phyloP scores from a whole-genome alignment of 2,797 vertebrate genomes.

The Neosilurus hyrtlii region DNA sequence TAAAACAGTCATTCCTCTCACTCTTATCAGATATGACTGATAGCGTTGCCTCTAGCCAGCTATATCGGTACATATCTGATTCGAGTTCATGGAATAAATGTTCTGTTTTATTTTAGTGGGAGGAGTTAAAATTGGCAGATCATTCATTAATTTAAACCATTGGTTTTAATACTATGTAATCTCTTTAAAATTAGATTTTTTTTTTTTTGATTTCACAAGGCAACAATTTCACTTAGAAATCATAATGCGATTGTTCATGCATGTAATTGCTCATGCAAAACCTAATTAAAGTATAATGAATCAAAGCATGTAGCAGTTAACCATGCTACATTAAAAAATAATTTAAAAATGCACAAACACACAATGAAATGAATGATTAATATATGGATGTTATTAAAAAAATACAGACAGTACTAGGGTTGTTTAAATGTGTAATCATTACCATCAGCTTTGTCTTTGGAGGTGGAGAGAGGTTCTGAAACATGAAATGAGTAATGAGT shows the following conservation, averaged over 20 bases:
- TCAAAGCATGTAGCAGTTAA: not conserved
- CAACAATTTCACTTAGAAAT: not conserved
- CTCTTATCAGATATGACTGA: too few relatives aligned
- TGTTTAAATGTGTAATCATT: conserved; percentile 40
- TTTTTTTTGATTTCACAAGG: not conserved
- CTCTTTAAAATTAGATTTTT: not conserved
- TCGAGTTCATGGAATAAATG: too few relatives aligned
- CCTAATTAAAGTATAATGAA: not conserved
- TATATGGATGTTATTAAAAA: not conserved
- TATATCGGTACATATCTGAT: too few relatives aligned
- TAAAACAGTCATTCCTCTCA: too few relatives aligned
- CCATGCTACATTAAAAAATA: conserved; percentile 8
- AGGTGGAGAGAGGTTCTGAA: conserved; percentile 47
- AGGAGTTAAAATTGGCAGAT: not conserved
- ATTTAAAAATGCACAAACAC: not conserved
- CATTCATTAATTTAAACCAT: not conserved
- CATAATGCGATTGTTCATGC: not conserved
- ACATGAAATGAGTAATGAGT: conserved; percentile 36
- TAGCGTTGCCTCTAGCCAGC: too few relatives aligned
- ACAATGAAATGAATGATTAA: conserved; percentile 14
- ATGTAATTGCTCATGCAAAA: conserved; percentile 19
- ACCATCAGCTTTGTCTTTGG: conserved; percentile 42
- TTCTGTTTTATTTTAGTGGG: too few relatives aligned
- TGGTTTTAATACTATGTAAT: not conserved
- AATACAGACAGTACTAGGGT: not conserved